Evolutionary conservation across 2,797 vertebrate species (phyloP).

Genomic region (Threskiornis aethiopicus): DNA sequence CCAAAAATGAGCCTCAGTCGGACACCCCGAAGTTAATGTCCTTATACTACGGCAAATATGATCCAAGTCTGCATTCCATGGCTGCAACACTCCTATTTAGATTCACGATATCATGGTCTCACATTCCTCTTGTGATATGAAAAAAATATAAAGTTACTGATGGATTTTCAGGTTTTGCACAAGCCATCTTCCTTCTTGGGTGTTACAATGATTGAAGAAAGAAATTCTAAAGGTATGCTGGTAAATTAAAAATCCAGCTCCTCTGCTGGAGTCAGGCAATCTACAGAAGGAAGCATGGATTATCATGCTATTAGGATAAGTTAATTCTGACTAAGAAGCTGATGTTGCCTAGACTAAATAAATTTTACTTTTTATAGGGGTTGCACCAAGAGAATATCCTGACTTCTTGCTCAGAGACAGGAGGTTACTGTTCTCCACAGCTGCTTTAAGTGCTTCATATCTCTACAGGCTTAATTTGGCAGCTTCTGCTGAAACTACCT

Average conservation of each 20-base stretch:
- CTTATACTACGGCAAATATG: neutral
- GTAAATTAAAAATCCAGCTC: neutral
- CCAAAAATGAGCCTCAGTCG: neutral
- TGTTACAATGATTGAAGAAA: neutral
- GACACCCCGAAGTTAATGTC: neutral
- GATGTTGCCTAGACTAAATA: neutral
- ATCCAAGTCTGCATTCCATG: neutral
- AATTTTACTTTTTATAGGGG: neutral
- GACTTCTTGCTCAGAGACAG: neutral
- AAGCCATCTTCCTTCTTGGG: neutral
- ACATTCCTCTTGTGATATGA: neutral
- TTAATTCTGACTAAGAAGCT: neutral
- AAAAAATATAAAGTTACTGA: neutral
- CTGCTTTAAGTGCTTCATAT: neutral
- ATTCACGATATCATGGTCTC: accelerated
- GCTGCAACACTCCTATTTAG: neutral
- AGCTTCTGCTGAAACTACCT: neutral
- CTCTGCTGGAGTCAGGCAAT: neutral
- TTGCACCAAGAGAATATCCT: neutral
- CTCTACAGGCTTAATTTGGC: neutral
- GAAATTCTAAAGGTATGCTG: neutral
- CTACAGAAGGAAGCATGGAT: neutral
- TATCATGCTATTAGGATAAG: neutral
- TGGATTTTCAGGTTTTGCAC: neutral
- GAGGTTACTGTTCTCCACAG: neutral